Base-by-base conservation (phyloP, 1,140 invertebrate genomes). In the Delia radicum region DNA sequence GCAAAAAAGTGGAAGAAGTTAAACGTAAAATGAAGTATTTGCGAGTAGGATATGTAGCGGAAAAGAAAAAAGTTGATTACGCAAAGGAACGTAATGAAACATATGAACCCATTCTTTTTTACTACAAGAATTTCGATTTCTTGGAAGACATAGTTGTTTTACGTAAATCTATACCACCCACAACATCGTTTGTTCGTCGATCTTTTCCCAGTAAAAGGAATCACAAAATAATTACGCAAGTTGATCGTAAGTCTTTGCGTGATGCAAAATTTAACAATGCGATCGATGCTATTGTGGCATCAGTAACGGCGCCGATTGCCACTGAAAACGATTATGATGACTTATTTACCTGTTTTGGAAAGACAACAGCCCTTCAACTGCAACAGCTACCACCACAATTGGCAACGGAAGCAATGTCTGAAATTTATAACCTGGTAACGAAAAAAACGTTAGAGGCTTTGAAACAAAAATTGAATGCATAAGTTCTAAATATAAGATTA, bases 111-210 rank as follows among this genome's bases (percentile, higher is more conserved):
- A 21, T 29, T 21, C 65, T 76, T 31, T 76, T 76, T n/a, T 76
- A 76, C 48, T 76, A 37, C 24, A 37, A 76, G n/a, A 67, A 76
- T 15, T 29, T 76, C n/a, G 55, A 69, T 7, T 76, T 76, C 63
- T 15, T 76, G 24, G 33, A 76, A n/a, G 24, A 28, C 0, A 63
- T 75, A 4, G 15, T 75, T n/a, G n/a, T 75, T 4, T 21, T 55
- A 24, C 18, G 48, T 7, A 55, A 55, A 6, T 21, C n/a, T 1
- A 55, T 18, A 21, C 24, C 48, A 7, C 48, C 48, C 10, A 21
- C 48, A 8, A n/a, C 48, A 18, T 21, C 48, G 10, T 18, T 21
- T n/a, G n/a, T n/a, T n/a, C n/a, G 18, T 55, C 48, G 2, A 3
- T 55, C 24, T 6, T 55, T 18, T 21, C 48, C 0, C 24, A 55